Conservation (phyloP, 1,140 invertebrate genomes). For the Ceratina japonica region DNA sequence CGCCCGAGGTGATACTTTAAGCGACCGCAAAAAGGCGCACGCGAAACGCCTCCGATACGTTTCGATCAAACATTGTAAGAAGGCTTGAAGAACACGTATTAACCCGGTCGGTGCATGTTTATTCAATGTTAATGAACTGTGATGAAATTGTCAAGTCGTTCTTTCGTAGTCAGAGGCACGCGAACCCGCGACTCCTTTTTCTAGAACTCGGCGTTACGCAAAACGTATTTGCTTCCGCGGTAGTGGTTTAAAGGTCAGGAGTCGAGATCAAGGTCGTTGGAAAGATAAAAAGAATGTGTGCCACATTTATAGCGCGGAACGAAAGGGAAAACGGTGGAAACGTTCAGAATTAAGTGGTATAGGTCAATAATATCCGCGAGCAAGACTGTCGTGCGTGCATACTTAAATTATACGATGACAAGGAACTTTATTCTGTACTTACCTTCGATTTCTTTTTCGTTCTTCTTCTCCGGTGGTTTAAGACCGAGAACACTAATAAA, state of each 20-base stretch:
- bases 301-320: background rate
- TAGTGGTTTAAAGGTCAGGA: too few relatives aligned
- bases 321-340: background rate
- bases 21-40: too few relatives aligned
- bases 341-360: background rate
- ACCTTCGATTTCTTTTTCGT: background rate
- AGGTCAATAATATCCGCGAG: background rate
- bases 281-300: too few relatives aligned
- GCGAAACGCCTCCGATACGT: too few relatives aligned
- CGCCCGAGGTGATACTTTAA: too few relatives aligned
- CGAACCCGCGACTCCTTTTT: background rate
- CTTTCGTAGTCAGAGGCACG: too few relatives aligned
- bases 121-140: too few relatives aligned
- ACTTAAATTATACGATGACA: background rate
- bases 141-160: too few relatives aligned
- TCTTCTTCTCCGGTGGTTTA: background rate
- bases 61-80: too few relatives aligned
- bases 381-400: background rate
- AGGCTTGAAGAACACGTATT: too few relatives aligned
- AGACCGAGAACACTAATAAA: slow-evolving; percentile 1
- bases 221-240: slow-evolving; percentile 10
- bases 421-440: slow-evolving; percentile 36
- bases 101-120: too few relatives aligned
- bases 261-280: too few relatives aligned
- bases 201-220: background rate